Percentiles rank a stretch among this genome's conserved stretches.
phyloP scores from a whole-genome alignment of 1,140 invertebrate species.

The Chironomus tepperi region DNA sequence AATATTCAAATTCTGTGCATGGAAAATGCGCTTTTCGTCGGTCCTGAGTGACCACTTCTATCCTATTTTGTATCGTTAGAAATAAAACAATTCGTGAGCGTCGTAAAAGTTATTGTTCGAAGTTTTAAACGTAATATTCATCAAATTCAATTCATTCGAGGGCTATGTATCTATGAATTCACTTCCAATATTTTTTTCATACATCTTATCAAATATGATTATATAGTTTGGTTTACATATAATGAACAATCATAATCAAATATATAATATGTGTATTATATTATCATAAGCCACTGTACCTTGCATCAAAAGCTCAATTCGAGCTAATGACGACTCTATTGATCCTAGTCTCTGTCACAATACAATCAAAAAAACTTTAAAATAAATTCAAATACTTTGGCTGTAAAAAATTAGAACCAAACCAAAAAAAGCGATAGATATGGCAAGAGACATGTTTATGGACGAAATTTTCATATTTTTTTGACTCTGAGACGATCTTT shows the following conservation, averaged over 20 bases:
- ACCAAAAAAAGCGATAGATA: background rate
- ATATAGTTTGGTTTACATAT: background rate
- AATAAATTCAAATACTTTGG: background rate
- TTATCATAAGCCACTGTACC: conserved; percentile 24
- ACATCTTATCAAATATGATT: background rate
- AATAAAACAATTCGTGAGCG: background rate
- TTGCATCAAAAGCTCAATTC: conserved; percentile 26
- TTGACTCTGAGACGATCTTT: too few relatives aligned
- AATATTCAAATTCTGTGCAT: too few relatives aligned
- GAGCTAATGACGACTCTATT: conserved; percentile 26
- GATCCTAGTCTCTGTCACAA: conserved; percentile 28
- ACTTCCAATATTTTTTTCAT: background rate
- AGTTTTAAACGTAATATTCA: background rate
- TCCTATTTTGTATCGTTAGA: too few relatives aligned
- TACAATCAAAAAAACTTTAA: background rate
- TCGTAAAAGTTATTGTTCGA: background rate
- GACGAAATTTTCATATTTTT: background rate
- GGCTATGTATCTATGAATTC: background rate
- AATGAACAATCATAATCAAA: conserved; percentile 2
- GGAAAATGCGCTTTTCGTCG: too few relatives aligned
- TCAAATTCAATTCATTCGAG: background rate
- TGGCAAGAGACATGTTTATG: background rate
- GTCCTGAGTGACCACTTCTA: too few relatives aligned
- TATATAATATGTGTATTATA: background rate
- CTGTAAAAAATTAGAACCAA: conserved; percentile 4